Base-by-base conservation (phyloP, 2,888 invertebrate genomes). In the Melanophora roralis region DNA sequence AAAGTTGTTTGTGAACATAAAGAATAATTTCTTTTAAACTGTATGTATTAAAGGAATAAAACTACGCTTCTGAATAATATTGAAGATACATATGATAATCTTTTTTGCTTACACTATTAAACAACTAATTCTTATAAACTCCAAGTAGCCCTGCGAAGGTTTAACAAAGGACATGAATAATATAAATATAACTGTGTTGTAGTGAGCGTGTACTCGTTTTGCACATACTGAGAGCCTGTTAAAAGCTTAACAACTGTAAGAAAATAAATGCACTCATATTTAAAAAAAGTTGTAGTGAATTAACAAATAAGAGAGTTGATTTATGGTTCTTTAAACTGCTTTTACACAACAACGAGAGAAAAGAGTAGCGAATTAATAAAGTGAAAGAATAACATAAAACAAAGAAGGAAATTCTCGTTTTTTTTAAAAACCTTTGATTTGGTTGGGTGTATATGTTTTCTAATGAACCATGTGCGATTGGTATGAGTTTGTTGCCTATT, bases 151-250 rank as follows among this genome's bases (percentile, higher is more conserved):
- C n/a, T n/a, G n/a, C n/a, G n/a, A n/a, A n/a, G n/a, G n/a, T n/a
- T n/a, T n/a, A n/a, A n/a, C n/a, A n/a, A n/a, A n/a, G n/a, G n/a
- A n/a, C n/a, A n/a, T n/a, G n/a, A n/a, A n/a, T n/a, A n/a, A n/a
- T n/a, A n/a, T n/a, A n/a, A n/a, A n/a, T n/a, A n/a, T n/a, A n/a
- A n/a, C n/a, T n/a, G n/a, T n/a, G n/a, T n/a, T n/a, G n/a, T n/a
- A n/a, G n/a, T n/a, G n/a, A n/a, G n/a, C n/a, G n/a, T 12, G 6
- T 11, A 21, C 36, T 57, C 27, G 55, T 49, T 64, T 21, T 14
- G 38, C 32, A 9, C 36, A 38, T 14, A 34, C 76, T 81, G 81
- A 69, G 69, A 79, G 75, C 79, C 81, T 76, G 79, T 67, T 76
- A 79, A 64, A 60, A 49, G 62, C 59, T 59, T 55, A 65, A 59